Base-by-base conservation (phyloP, 2,113 vertebrate genomes). In the Microcebus lehilahytsara region DNA sequence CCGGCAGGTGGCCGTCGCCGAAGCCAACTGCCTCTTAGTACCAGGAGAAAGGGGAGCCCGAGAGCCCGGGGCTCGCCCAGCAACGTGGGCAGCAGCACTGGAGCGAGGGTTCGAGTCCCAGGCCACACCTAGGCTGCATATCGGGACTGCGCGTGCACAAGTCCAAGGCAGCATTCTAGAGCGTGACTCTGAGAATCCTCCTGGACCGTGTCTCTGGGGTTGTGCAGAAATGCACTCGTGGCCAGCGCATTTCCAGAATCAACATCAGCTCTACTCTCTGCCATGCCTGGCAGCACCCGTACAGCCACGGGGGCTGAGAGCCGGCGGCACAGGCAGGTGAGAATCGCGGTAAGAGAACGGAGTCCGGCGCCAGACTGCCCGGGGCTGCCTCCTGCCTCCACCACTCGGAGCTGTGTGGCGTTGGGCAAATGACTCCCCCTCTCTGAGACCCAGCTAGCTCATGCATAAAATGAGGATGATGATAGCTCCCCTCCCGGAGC, bases 241-340 rank as follows among this genome's bases (percentile, higher is more conserved):
- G 67, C n/a, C 22, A 4, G 3, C 53, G 17, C 20, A 2, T 9
- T 8, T 40, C 67, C 42, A 42, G 79, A 67, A 34, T 5, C 40
- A 80, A 17, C 5, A 0, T 13, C 11, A 1, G 0, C 19, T 34
- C 56, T 40, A 40, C 0, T 0, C 34, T 32, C 9, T 0, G 22
- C 46, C 30, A 0, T 1, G 14, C 40, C 49, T 4, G 14, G 40
- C 0, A 19, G 42, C 10, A 1, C 40, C n/a, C 0, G 0, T 14
- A 30, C 40, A 2, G 2, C 4, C 4, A 0, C 0, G 0, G 0
- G 9, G 16, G 14, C 42, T 1, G 74, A 72, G 84, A 0, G 23
- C 72, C 46, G 0, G 27, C 30, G 1, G 13, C 53, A 77, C 30
- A 17, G 32, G 3, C 0, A 0, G 46, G 0, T 5, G 62, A 32